Percentiles rank a stretch among this genome's conserved stretches.
Evolutionary conservation across 2,113 vertebrate species (phyloP).

Genomic region (Corythornis vintsioides): DNA sequence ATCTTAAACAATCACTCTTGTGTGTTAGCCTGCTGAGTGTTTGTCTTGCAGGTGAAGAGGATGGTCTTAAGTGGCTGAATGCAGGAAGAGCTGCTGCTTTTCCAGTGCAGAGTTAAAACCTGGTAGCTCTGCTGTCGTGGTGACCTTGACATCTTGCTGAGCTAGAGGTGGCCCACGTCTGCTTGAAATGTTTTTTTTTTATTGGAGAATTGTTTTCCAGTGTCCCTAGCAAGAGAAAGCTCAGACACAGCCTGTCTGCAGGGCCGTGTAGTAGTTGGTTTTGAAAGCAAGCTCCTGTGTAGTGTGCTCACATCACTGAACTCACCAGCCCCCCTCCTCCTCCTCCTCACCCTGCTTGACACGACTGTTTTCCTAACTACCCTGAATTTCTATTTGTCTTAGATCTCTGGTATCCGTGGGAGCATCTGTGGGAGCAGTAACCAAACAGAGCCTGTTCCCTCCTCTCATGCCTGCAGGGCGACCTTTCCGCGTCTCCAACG

Average conservation of each 20-base stretch:
- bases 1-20: neutral
- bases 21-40: neutral
- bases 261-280: neutral
- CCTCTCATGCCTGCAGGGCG: slow-evolving; percentile 73
- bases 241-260: neutral
- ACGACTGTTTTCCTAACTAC: neutral
- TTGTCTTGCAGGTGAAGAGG: neutral
- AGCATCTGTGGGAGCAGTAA: slow-evolving; percentile 76
- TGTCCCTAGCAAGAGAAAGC: neutral
- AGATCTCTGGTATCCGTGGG: slow-evolving; percentile 79
- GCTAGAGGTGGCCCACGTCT: neutral
- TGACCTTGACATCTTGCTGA: neutral
- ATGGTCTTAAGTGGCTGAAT: neutral
- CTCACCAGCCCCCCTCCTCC: neutral
- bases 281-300: neutral
- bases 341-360: neutral
- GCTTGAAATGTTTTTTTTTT: neutral
- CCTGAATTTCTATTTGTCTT: slow-evolving; percentile 32
- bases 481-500: slow-evolving; percentile 81
- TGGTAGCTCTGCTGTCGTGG: neutral
- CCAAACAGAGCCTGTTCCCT: slow-evolving; percentile 76
- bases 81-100: neutral
- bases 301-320: neutral
- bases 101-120: neutral
- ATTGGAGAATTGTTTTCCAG: neutral